These are phyloP conservation scores for Colletes collaris DNA, from an alignment of 2,888 invertebrate species.

Conservation along the genomic window DNA sequence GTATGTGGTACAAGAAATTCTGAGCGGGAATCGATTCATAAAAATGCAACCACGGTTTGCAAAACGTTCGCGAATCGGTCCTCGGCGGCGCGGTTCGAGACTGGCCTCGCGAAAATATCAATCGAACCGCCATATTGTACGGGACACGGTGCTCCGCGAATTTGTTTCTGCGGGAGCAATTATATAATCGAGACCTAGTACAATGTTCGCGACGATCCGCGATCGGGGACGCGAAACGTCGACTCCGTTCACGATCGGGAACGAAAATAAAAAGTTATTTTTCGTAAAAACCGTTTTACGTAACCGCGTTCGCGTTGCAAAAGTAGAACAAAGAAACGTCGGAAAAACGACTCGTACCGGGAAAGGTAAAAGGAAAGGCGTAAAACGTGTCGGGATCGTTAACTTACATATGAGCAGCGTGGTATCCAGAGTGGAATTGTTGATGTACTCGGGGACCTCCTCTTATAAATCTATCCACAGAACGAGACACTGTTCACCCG, in stretches of 20 bases:
- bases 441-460: conserved; percentile 79
- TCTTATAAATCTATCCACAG: conserved; percentile 80
- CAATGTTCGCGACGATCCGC: too few relatives aligned
- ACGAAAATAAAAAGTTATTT: background rate
- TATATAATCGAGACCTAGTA: too few relatives aligned
- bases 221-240: too few relatives aligned
- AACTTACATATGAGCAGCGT: conserved; percentile 82
- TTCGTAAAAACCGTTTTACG: conserved; percentile 2
- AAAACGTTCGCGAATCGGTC: conserved; percentile 3
- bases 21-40: conserved; percentile 54
- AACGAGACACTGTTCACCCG: conserved; percentile 76
- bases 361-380: conserved; percentile 6
- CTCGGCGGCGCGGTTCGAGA: too few relatives aligned
- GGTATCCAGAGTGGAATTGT: conserved; percentile 80
- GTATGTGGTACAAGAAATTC: conserved; percentile 68
- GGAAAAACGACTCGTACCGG: background rate
- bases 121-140: too few relatives aligned
- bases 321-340: conserved; percentile 2
- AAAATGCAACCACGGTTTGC: conserved; percentile 43
- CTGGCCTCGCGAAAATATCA: too few relatives aligned
- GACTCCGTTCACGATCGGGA: too few relatives aligned
- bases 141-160: background rate
- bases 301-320: background rate
- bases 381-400: background rate
- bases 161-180: background rate